Base-by-base conservation (phyloP, 2,888 invertebrate species). In the Electrophaes corylata region DNA sequence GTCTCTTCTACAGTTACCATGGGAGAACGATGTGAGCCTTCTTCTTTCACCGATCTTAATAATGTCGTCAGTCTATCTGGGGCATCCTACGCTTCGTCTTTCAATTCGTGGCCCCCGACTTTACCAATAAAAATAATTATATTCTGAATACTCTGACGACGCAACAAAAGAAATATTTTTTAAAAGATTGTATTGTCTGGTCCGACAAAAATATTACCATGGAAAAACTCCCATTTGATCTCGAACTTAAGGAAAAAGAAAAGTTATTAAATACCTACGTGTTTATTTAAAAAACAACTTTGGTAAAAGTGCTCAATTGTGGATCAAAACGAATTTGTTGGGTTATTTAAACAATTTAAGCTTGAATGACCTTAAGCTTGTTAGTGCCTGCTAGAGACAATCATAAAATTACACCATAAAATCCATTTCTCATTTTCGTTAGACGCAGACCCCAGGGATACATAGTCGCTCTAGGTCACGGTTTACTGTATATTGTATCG, bases 131-230 rank as follows among this genome's bases (percentile, higher is more conserved):
- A 41, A 41, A 19, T 47, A 48, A 35, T 43, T 48, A 44, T 49
- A 5, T 37, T 44, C 35, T 31, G 29, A 56, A 49, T 43, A 44
- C 14, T 29, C 39, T 5, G 19, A 14, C 37, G 19, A 14, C 37
- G 19, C 46, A 44, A 49, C 48, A 51, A 51, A 57, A 46, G 20
- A 50, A 33, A 50, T 46, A 20, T 26, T n/a, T 26, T 20, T 57
- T 50, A 45, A 46, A 40, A 45, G 12, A 23, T 23, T 50, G 33
- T 43, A 40, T 50, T 50, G 39, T 56, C 47, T 54, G 56, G 23
- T 56, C 45, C 40, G 5, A 45, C 56, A 56, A 45, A 37, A 56
- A 40, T 39, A 44, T 31, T 18, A 26, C 37, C 33, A 40, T 19
- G 29, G 33, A 39, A 49, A 39, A 50, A 45, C 14, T 35, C 18